These are phyloP conservation scores for Atlantisia rogersi DNA, from an alignment of 2,113 vertebrate genomes.

Conservation along the genomic window DNA sequence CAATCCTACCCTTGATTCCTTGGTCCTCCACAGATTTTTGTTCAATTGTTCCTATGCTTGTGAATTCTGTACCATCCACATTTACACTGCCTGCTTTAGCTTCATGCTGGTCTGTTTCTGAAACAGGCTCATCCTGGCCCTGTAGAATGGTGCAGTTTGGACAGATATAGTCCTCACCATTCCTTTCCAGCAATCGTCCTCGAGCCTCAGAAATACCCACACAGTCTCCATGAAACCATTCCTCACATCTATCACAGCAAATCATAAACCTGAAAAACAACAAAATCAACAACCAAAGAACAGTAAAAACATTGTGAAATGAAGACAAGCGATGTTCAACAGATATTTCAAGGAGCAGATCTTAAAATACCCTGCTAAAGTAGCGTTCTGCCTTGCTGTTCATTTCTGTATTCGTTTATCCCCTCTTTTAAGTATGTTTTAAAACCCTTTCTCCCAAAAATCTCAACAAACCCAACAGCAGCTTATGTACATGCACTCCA, in stretches of 20 bases:
- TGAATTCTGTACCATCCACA: constrained; percentile 70
- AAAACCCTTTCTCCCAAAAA: neutral
- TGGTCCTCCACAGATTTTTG: constrained; percentile 80
- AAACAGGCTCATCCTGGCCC: constrained; percentile 77
- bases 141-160: constrained; percentile 87
- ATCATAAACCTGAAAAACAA: constrained; percentile 89
- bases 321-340: neutral
- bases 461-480: neutral
- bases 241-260: constrained; percentile 91
- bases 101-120: constrained; percentile 61
- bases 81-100: constrained; percentile 32
- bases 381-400: neutral
- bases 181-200: constrained; percentile 82
- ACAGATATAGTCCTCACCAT: constrained; percentile 89
- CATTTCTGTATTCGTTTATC: neutral
- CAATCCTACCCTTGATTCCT: constrained; percentile 84
- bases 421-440: neutral
- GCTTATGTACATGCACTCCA: neutral
- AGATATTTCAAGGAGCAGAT: neutral
- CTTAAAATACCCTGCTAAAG: neutral
- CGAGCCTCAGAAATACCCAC: constrained; percentile 88
- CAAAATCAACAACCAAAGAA: neutral
- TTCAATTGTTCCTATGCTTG: constrained; percentile 71
- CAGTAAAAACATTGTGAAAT: neutral
- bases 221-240: constrained; percentile 93